Base-by-base conservation (phyloP, 2,888 invertebrate genomes). In the Callyntrura guangdongensis region DNA sequence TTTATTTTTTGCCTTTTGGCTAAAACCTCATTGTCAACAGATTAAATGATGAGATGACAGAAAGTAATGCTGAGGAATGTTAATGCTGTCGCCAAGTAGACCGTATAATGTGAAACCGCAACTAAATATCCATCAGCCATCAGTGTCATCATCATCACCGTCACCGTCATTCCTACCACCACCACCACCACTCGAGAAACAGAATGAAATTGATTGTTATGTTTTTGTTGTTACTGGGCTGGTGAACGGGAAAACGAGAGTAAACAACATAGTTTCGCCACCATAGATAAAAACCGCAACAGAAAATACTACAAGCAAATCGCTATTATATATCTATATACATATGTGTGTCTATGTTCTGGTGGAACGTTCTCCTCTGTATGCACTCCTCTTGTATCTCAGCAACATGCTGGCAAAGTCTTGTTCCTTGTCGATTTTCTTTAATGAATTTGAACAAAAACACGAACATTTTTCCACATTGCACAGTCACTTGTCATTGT, bases 11-110 rank as follows among this genome's bases (percentile, higher is more conserved):
- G 61, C 53, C 56, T 53, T 86, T 82, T 82, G 82, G 45, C 72
- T 27, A 56, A 74, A 59, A 82, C 82, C 22, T 82, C 82, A 79
- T 86, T 86, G 72, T 79, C 59, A 90, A 86, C 90, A 59, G 86
- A 90, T 86, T 90, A 90, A 90, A 86, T 90, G 90, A 86, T 64
- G 86, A 86, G 90, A 72, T 86, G 90, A 90, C 90, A 86, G 82
- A 82, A 90, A 81, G 90, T 90, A 86, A 90, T 90, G 90, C 82
- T 27, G 22, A 79, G 90, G 86, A 90, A 90, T 90, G 69, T 82
- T 47, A 59, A 64, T 86, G 59, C 69, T 82, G 82, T 86, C 81
- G 82, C 72, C 86, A 90, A 86, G 59, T 86, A 53, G 67, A 77
- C 53, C 53, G 74, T 53, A 56, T 64, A 49, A 88, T 88, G 25